These are phyloP conservation scores for Drosophila macrospina DNA, from an alignment of 2,888 invertebrate genomes.

Conservation along the genomic window DNA sequence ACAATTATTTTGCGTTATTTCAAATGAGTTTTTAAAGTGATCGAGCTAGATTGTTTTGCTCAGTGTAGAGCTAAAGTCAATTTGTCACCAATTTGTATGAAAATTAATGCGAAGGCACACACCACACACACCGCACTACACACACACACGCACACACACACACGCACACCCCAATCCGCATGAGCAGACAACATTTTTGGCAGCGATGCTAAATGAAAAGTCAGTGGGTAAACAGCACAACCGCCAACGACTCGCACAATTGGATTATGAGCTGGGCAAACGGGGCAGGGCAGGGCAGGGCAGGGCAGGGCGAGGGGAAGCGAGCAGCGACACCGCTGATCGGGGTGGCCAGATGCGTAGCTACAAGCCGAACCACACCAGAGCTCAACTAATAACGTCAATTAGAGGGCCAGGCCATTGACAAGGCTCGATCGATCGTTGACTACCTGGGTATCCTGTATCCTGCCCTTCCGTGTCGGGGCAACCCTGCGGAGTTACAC, in stretches of 20 bases:
- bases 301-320: background rate
- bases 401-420: slow-evolving; percentile 63
- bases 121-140: slow-evolving; percentile 29
- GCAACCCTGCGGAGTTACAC: slow-evolving; percentile 59
- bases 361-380: slow-evolving; percentile 14
- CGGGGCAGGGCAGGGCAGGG: background rate
- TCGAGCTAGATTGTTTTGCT: background rate
- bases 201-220: slow-evolving; percentile 52
- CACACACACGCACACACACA: slow-evolving; percentile 11
- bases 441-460: slow-evolving; percentile 55
- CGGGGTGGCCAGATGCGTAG: slow-evolving; percentile 57
- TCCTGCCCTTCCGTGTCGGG: slow-evolving; percentile 22
- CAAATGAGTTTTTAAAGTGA: background rate
- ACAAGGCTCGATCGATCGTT: slow-evolving; percentile 49
- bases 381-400: slow-evolving; percentile 70
- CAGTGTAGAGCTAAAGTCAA: slow-evolving; percentile 31
- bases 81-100: slow-evolving; percentile 63
- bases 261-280: slow-evolving; percentile 49
- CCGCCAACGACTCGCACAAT: slow-evolving; percentile 60
- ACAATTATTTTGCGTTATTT: too few species aligned
- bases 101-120: slow-evolving; percentile 69
- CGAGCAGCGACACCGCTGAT: background rate
- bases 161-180: slow-evolving; percentile 25
- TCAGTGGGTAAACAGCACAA: slow-evolving; percentile 48
- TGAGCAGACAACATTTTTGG: slow-evolving; percentile 62